Conservation (phyloP, 2,797 vertebrate genomes). For the Sus cebifrons region DNA sequence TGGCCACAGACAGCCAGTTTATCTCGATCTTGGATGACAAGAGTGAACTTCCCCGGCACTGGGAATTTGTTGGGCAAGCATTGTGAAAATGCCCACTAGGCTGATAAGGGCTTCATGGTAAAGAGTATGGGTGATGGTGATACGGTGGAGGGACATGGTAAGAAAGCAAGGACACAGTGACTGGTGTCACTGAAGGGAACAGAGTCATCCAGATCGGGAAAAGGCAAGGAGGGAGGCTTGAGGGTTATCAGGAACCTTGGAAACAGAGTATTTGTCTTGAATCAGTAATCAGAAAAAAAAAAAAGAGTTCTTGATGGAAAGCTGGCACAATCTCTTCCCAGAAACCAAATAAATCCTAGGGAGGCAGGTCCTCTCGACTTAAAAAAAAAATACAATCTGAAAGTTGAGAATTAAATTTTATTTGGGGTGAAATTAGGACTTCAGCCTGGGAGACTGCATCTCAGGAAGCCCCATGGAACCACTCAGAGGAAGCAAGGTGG, state of each 20-base stretch:
- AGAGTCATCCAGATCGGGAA: neutral
- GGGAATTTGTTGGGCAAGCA: neutral
- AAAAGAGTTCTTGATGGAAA: neutral
- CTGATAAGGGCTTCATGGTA: neutral
- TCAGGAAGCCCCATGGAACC: too few species aligned
- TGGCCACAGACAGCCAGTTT: neutral
- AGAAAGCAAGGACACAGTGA: neutral
- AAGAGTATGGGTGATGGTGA: neutral
- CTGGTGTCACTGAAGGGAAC: neutral
- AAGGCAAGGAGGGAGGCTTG: neutral
- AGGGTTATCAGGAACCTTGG: neutral
- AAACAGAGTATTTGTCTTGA: neutral
- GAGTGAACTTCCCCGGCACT: neutral
- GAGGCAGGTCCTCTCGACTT: neutral
- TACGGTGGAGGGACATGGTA: neutral
- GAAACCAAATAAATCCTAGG: neutral
- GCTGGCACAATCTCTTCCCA: neutral
- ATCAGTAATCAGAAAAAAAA: constrained; percentile 12
- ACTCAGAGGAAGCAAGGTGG: too few species aligned
- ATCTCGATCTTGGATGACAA: neutral
- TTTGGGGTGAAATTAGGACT: too few species aligned
- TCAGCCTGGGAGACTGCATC: too few species aligned
- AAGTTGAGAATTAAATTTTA: too few species aligned
- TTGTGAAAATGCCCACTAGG: neutral
- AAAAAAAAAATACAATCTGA: too few species aligned